Evolutionary conservation across 2,113 vertebrate genomes (phyloP).

Genomic region (Meleagris gallopavo): DNA sequence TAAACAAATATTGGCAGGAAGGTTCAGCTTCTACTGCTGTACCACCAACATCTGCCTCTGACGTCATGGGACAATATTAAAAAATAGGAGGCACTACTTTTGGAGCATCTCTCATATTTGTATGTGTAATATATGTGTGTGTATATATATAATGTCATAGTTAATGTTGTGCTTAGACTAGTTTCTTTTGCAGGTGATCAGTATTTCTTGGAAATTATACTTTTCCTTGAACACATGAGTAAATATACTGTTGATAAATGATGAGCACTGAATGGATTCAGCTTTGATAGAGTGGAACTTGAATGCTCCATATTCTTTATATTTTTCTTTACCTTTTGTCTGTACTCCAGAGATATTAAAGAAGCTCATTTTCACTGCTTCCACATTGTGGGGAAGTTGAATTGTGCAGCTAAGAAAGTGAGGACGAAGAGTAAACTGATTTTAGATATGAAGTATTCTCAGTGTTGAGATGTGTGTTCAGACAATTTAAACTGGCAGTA

Average conservation of each 20-base stretch:
- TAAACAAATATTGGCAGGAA: too few relatives aligned
- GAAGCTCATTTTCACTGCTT: not conserved
- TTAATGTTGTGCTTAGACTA: not conserved
- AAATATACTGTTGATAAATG: not conserved
- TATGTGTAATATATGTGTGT: not conserved
- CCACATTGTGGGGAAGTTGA: not conserved
- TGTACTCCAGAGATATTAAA: not conserved
- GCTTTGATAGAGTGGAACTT: not conserved
- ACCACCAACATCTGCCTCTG: too few relatives aligned
- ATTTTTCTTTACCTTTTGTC: not conserved
- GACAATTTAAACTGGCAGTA: not conserved
- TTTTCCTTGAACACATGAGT: not conserved
- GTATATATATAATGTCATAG: not conserved
- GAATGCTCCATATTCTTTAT: not conserved
- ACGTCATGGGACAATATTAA: too few relatives aligned
- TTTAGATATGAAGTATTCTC: not conserved
- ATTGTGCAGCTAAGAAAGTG: not conserved
- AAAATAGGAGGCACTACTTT: too few relatives aligned
- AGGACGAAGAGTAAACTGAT: not conserved
- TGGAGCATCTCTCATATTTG: not conserved
- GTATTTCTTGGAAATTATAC: not conserved
- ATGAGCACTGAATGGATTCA: not conserved
- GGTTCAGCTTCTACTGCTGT: too few relatives aligned
- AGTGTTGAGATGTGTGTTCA: not conserved
- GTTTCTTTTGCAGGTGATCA: not conserved